These are phyloP conservation scores for Tineola bisselliella DNA, from an alignment of 2,888 invertebrate species.

Conservation along the genomic window DNA sequence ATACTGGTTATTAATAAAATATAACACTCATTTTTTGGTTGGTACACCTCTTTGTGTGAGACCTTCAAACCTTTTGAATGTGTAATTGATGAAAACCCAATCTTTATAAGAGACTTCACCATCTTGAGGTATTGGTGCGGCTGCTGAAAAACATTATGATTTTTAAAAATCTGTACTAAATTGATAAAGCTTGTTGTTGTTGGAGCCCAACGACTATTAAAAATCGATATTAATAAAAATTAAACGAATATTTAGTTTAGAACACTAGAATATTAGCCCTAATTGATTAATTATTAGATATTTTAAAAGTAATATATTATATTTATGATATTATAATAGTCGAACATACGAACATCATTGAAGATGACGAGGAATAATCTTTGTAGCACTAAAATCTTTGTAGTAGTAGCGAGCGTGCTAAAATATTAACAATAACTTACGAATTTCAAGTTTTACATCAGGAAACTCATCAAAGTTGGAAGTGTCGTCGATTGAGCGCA, in stretches of 20 bases:
- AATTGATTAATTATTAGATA: too few relatives aligned
- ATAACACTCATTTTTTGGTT: slow-evolving; percentile 80
- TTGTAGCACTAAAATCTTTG: too few relatives aligned
- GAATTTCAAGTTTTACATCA: slow-evolving; percentile 97
- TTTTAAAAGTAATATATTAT: too few relatives aligned
- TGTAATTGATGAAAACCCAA: slow-evolving; percentile 99
- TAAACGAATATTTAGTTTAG: too few relatives aligned
- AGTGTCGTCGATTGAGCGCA: slow-evolving; percentile 98
- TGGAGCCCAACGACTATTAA: too few relatives aligned
- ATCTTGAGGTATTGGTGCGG: slow-evolving; percentile 88
- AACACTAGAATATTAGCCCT: too few relatives aligned
- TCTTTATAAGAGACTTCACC: slow-evolving; percentile 94
- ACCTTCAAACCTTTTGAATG: slow-evolving; percentile 99
- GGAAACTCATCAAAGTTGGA: slow-evolving; percentile 99
- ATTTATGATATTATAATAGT: too few relatives aligned
- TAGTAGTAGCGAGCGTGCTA: too few relatives aligned
- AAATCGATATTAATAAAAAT: too few relatives aligned
- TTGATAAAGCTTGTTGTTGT: too few relatives aligned
- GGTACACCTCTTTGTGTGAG: slow-evolving; percentile 90
- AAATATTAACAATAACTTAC: slow-evolving; percentile 74
- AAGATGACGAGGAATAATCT: too few relatives aligned
- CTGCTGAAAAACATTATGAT: slow-evolving; percentile 65
- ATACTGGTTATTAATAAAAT: neutral
- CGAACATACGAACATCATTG: too few relatives aligned
- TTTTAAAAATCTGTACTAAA: neutral